These are phyloP conservation scores for Nicator chloris DNA, from an alignment of 2,113 vertebrate genomes.

Conservation along the genomic window DNA sequence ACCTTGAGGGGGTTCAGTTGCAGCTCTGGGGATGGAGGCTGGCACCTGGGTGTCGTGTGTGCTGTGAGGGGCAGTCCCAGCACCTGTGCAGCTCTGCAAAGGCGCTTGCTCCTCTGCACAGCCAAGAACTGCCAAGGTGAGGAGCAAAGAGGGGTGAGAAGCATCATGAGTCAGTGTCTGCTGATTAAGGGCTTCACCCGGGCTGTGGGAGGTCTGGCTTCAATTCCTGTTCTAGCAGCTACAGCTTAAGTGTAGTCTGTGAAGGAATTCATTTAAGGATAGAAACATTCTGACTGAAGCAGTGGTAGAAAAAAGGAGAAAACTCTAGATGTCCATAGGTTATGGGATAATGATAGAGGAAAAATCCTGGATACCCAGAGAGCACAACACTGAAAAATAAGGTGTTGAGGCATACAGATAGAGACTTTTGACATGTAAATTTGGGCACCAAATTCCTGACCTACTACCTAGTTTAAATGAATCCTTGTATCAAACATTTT, in stretches of 20 bases:
- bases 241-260: neutral
- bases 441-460: neutral
- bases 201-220: neutral
- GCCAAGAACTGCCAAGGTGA: neutral
- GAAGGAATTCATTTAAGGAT: neutral
- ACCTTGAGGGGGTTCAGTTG: neutral
- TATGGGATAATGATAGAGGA: neutral
- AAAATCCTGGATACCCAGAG: neutral
- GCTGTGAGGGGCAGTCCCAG: neutral
- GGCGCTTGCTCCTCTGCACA: neutral
- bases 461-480: neutral
- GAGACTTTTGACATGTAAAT: neutral
- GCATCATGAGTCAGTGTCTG: neutral
- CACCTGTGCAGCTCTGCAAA: neutral
- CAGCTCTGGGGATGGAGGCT: neutral
- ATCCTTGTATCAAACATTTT: neutral
- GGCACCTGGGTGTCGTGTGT: neutral
- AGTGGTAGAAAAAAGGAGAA: neutral
- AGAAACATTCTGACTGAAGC: neutral
- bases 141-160: neutral
- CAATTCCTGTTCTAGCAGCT: neutral
- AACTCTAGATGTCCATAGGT: neutral
- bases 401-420: neutral
- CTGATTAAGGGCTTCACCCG: neutral
- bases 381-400: neutral